Evolutionary conservation across 2,888 invertebrate species (phyloP).

Genomic region (Ectemnius cavifrons): DNA sequence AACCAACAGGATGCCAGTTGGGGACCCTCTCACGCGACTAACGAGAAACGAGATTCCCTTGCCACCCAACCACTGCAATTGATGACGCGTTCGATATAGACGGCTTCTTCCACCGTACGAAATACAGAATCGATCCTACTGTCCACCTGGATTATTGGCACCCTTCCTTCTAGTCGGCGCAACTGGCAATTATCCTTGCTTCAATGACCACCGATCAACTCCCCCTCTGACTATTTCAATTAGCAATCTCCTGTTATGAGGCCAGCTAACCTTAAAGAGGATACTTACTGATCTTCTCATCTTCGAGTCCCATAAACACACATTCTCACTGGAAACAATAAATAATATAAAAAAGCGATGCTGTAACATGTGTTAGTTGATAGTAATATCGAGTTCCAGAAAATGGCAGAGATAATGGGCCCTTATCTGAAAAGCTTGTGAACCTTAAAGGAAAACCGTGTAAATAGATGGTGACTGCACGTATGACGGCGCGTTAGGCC

Average conservation of each 20-base stretch:
- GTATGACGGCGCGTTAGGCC: constrained; percentile 22
- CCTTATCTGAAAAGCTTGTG: background rate
- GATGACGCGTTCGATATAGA: constrained; percentile 51
- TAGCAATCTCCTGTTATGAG: background rate
- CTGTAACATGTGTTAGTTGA: background rate
- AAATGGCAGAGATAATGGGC: background rate
- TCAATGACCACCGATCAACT: constrained; percentile 12
- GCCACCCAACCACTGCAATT: constrained; percentile 70
- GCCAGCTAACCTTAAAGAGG: background rate
- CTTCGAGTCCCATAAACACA: background rate
- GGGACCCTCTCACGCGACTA: constrained; percentile 60
- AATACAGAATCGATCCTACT: constrained; percentile 33
- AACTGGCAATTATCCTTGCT: background rate
- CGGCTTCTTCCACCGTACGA: constrained; percentile 15
- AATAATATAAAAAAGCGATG: background rate
- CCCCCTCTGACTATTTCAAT: constrained; percentile 8
- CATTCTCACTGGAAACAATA: background rate
- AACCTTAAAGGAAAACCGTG: background rate
- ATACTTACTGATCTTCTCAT: background rate
- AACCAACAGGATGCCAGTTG: constrained; percentile 52
- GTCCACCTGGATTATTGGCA: constrained; percentile 22
- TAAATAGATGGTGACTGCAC: background rate
- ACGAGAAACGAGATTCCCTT: constrained; percentile 72
- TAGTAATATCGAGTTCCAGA: too few species aligned
- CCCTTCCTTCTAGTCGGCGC: background rate